Percentiles rank a stretch among this genome's conserved stretches.
Conservation (phyloP, 2,888 invertebrate genomes). For the Parasteatoda lunata region DNA sequence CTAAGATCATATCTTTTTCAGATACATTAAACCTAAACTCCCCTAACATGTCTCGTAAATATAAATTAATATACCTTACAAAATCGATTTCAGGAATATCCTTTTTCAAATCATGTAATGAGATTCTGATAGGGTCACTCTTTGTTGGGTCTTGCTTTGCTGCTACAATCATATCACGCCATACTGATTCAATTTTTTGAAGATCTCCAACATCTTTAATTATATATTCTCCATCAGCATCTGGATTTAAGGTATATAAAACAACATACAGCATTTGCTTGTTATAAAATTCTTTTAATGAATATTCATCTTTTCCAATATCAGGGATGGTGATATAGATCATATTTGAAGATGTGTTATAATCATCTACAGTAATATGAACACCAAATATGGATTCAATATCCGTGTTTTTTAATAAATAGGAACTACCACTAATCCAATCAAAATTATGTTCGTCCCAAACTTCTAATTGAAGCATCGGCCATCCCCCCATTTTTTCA, state of each 20-base stretch:
- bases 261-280: conserved; percentile 12
- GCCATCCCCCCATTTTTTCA: conserved; percentile 50
- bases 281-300: not conserved
- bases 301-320: not conserved
- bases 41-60: conserved; percentile 32
- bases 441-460: conserved; percentile 33
- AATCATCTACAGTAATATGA: conserved; percentile 14
- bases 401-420: conserved; percentile 19
- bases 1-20: conserved; percentile 18
- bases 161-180: not conserved
- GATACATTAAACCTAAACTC: conserved; percentile 8
- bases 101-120: conserved; percentile 29
- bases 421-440: conserved; percentile 40
- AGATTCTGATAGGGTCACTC: conserved; percentile 10
- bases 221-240: not conserved
- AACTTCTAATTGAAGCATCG: conserved; percentile 10
- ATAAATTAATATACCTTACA: conserved; percentile 24
- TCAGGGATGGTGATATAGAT: conserved; percentile 34
- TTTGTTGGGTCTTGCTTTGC: not conserved
- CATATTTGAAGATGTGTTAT: conserved; percentile 21
- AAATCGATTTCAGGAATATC: conserved; percentile 36
- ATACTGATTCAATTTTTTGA: conserved; percentile 8
- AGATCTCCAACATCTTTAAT: not conserved
- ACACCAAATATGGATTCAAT: conserved; percentile 23
- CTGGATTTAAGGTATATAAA: conserved; percentile 6